Evolutionary conservation across 2,888 invertebrate species (phyloP).

Genomic region (Smittia aterrima): DNA sequence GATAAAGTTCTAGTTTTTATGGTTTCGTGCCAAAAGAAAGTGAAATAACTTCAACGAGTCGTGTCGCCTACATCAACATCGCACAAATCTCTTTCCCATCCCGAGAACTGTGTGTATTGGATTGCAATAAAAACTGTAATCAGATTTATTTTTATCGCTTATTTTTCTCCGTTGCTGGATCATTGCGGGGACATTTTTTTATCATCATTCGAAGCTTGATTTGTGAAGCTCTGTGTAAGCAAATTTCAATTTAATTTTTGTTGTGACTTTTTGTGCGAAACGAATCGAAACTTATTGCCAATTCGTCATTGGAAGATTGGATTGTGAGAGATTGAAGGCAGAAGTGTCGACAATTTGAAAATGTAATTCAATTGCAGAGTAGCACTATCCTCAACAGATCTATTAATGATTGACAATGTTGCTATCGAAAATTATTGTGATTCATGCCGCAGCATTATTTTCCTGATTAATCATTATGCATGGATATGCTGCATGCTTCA

Average conservation of each 20-base stretch:
- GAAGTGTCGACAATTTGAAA: slow-evolving; percentile 18
- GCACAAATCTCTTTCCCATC: neutral
- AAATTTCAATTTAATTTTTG: slow-evolving; percentile 35
- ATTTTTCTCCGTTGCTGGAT: slow-evolving; percentile 1
- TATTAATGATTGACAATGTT: slow-evolving; percentile 25
- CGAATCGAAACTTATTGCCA: slow-evolving; percentile 9
- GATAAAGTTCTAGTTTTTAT: slow-evolving; percentile 23
- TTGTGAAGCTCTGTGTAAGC: slow-evolving; percentile 27
- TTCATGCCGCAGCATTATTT: neutral
- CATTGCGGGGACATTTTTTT: slow-evolving; percentile 11
- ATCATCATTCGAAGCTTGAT: slow-evolving; percentile 20
- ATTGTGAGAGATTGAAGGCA: neutral
- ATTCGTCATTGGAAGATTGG: slow-evolving; percentile 6
- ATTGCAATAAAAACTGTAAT: slow-evolving; percentile 31
- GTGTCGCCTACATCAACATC: neutral
- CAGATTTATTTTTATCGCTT: slow-evolving; percentile 42
- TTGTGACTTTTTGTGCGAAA: neutral
- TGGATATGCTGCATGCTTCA: neutral
- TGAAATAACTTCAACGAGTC: neutral
- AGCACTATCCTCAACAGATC: neutral
- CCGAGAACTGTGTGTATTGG: slow-evolving; percentile 19
- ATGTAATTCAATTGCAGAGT: neutral
- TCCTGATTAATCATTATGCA: slow-evolving; percentile 35
- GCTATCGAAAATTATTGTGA: neutral
- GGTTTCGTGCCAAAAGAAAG: slow-evolving; percentile 8